Base-by-base conservation (phyloP, 53 echinoderm and acorn worm genomes). In the Patiria pectinifera region DNA sequence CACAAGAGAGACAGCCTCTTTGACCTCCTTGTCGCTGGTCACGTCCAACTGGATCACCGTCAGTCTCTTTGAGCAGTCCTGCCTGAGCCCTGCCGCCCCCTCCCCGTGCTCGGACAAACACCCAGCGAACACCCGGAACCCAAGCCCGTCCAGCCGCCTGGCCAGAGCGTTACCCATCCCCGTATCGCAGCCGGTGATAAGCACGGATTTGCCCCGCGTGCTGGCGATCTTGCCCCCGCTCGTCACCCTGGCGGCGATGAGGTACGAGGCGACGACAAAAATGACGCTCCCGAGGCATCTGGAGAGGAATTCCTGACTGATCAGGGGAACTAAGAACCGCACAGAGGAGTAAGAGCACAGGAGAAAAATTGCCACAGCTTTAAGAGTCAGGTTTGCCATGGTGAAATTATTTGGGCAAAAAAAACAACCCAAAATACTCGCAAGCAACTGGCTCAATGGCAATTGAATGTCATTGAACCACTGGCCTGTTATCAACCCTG, bases 81-180 rank as follows among this genome's bases (percentile, higher is more conserved):
- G 46, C 46, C 23, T 23, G 23, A 95, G 75, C 49, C 86, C 45
- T 2, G 15, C 11, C n/a, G 92, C 94, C 4, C 89, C 93, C 21
- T 85, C 76, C 12, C 96, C 91, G 15, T 78, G 10, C 44, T 77
- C 92, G 3, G 80, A 53, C 91, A 96, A 78, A 60, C 94, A 96
- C 0, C 92, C 94, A 2, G 96, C 96, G 78, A 94, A 94, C 49
- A 96, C 96, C 22, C 88, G 91, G 91, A 96, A 91, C 10, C 96
- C 96, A 25, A 93, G 47, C 76, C 43, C 59, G 83, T 94, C 94
- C 61, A 96, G 80, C 24, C 61, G 82, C 70, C 91, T 81, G 43
- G 94, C 93, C 44, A 96, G 93, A 11, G 82, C 91, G 35, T 35
- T 35, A 35, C 35, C 35, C 35, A 35, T 35, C 35, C 35, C 35